Percentiles rank a stretch among this genome's conserved stretches.
These are phyloP conservation scores for Dipodomys merriami DNA, from an alignment of 2,113 vertebrate species.

Conservation along the genomic window DNA sequence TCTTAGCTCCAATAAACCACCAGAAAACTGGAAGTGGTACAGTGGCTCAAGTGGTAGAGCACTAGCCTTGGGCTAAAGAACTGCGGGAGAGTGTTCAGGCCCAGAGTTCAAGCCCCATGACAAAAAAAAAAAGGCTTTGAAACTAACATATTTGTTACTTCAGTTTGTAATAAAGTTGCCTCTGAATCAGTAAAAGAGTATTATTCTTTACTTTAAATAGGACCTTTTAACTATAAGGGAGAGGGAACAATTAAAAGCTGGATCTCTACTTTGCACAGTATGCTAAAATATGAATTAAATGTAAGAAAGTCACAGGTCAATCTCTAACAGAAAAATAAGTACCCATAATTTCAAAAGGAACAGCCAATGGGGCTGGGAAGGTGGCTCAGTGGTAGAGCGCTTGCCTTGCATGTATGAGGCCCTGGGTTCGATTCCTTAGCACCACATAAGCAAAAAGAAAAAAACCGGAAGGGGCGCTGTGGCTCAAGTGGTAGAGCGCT, in stretches of 20 bases:
- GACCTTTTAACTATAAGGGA: background rate
- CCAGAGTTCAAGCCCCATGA: no score
- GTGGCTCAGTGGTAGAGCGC: no score
- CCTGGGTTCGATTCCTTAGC: no score
- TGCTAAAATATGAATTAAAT: background rate
- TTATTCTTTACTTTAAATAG: background rate
- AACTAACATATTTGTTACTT: constrained; percentile 9
- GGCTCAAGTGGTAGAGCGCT: no score
- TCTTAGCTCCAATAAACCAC: no score
- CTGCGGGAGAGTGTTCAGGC: no score
- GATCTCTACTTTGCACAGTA: background rate
- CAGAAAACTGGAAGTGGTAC: no score
- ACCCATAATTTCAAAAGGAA: background rate
- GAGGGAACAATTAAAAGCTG: background rate
- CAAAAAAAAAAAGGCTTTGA: background rate
- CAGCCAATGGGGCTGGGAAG: background rate
- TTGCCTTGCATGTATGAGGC: no score
- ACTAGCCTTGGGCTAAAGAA: no score
- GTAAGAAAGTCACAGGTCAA: background rate
- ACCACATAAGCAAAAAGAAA: no score
- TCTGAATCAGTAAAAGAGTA: constrained; percentile 21
- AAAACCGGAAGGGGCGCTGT: no score
- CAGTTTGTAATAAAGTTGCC: background rate
- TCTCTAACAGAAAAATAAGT: background rate
- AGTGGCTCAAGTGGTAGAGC: no score